Base-by-base conservation (phyloP, 2,888 invertebrate genomes). In the Darwinula stevensoni region DNA sequence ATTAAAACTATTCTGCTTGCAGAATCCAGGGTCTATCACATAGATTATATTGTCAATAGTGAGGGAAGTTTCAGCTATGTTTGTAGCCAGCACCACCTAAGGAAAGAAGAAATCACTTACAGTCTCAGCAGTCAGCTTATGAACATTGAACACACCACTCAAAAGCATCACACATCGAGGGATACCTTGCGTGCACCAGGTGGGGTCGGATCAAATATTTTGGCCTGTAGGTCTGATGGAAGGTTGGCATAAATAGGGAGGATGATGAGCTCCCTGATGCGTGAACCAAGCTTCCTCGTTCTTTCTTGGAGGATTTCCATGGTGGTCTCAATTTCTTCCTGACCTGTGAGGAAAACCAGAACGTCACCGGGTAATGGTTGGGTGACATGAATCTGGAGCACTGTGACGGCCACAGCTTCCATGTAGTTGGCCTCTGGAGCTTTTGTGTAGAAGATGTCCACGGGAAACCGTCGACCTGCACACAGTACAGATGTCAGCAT, bases 21-120 rank as follows among this genome's bases (percentile, higher is more conserved):
- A 82, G 56, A 91, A 99, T 1, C 97, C 97, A n/a, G 94, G 88
- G 57, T 97, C 97, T 40, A 97, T 88, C 0, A 97, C 97, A 54
- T 86, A 99, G 37, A 84, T 71, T 39, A 97, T 97, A 44, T 94
- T 94, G 49, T 97, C 94, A 41, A 99, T 99, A 1, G 97, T 97
- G 17, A 97, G 57, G 2, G 94, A 94, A 1, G 97, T 99, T 57
- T 99, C 97, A 0, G 97, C 97, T 45, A 97, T 97, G 47, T 97
- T 97, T 13, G 97, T 97, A 0, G 97, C 97, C 29, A 99, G 53
- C 5, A 97, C 74, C 9, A 94, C 84, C n/a, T 58, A 62, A 40
- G 31, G 39, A 29, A 36, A 30, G 11, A 36, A 31, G 27, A 35
- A 22, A 30, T 17, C 31, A 6, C 12, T 22, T n/a, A 16, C 15